Percentiles rank a stretch among this genome's conserved stretches.
phyloP scores from a whole-genome alignment of 2,797 vertebrate genomes.

The Poeciliopsis turneri region DNA sequence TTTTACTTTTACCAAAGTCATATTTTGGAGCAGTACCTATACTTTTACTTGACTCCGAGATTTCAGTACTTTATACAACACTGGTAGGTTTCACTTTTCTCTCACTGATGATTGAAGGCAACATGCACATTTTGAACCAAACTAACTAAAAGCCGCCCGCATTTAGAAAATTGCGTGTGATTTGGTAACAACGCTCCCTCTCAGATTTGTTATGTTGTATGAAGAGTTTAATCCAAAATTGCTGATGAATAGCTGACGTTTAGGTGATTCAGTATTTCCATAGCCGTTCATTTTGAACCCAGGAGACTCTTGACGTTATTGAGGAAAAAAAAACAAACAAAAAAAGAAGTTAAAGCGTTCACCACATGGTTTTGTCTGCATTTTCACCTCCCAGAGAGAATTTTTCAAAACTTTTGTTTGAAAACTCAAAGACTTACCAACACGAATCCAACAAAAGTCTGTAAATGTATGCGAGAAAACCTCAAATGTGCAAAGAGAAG shows the following conservation, averaged over 20 bases:
- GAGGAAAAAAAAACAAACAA: no score
- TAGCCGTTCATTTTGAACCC: neutral
- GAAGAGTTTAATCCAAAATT: neutral
- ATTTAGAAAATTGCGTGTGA: conserved; percentile 44
- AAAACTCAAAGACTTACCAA: neutral
- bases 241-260: neutral
- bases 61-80: no score
- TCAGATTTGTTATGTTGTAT: conserved; percentile 12
- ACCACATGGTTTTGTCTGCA: neutral
- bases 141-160: conserved; percentile 34
- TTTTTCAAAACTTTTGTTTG: neutral
- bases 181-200: conserved; percentile 32
- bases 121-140: conserved; percentile 15
- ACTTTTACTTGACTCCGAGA: no score
- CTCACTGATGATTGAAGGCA: conserved; percentile 28
- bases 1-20: no score
- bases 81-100: neutral
- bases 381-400: neutral
- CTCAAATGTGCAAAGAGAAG: neutral
- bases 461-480: neutral
- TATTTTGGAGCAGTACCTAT: no score
- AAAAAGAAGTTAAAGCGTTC: neutral
- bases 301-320: no score
- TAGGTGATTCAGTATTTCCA: neutral
- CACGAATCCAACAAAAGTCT: neutral